Evolutionary conservation across 2,888 invertebrate species (phyloP).

Genomic region (Vandiemenella viatica): DNA sequence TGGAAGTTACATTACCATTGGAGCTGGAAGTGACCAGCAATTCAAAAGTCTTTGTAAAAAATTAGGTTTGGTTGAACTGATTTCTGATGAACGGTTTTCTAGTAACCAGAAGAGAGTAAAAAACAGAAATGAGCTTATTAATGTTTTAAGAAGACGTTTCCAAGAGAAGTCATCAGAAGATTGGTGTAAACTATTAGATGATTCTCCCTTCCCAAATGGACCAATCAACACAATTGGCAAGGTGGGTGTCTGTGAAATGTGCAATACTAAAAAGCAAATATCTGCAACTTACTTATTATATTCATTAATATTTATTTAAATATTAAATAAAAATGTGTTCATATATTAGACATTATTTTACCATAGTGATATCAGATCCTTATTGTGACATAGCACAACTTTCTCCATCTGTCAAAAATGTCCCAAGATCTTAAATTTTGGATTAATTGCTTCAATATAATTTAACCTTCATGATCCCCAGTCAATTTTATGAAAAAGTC

Average conservation of each 20-base stretch:
- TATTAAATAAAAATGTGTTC: no score
- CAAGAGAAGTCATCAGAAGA: constrained; percentile 51
- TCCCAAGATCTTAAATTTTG: no score
- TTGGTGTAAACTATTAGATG: constrained; percentile 58
- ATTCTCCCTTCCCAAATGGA: constrained; percentile 70
- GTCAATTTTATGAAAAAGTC: no score
- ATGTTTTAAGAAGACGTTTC: constrained; percentile 42
- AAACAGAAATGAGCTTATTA: constrained; percentile 54
- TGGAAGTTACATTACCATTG: constrained; percentile 64
- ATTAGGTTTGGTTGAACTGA: constrained; percentile 44
- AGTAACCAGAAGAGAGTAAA: constrained; percentile 61
- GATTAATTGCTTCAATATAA: no score
- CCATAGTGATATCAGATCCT: no score
- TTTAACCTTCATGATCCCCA: no score
- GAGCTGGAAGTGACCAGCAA: constrained; percentile 72
- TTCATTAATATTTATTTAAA: no score
- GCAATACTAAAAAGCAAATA: not conserved
- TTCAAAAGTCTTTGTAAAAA: constrained; percentile 55
- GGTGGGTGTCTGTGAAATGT: constrained; percentile 26
- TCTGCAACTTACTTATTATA: no score
- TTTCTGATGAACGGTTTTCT: constrained; percentile 44
- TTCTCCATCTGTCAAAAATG: no score
- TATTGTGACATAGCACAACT: no score
- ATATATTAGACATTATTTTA: no score
- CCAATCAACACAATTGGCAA: constrained; percentile 76